Base-by-base conservation (phyloP, 1,140 invertebrate genomes). In the Hycleus cichorii region DNA sequence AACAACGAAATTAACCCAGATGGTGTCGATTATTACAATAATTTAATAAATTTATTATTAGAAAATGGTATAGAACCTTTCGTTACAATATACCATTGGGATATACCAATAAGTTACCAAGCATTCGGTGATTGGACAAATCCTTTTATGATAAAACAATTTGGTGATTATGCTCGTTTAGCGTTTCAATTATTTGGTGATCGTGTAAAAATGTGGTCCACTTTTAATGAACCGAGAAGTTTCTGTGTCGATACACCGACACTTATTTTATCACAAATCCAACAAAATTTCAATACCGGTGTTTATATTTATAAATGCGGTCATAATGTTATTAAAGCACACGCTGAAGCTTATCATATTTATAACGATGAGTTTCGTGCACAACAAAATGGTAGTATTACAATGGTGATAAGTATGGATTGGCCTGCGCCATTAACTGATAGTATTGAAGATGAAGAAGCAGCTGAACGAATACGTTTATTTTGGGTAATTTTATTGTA, bases 91-190 rank as follows among this genome's bases (percentile, higher is more conserved):
- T 74, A 71, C 48, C 72, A 75, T 54, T 73, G 71, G 66, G 74
- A 74, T 60, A 57, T 71, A 5, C 74, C 72, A 18, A 18, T 18
- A 18, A 18, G 0, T 65, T 71, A 59, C 51, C 58, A 70, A 69
- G 71, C 78, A 0, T 53, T 80, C 2, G 81, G 81, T 3, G 80
- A 80, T 18, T 82, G 78, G 78, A 62, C 72, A 0, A 82, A 83
- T 65, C 51, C 51, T 8, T n/a, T 32, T 9, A n/a, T 53, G 10
- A 42, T 6, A 8, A 26, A 53, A n/a, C 18, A 53, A 45, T 53
- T 46, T 38, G 62, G 67, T 5, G 56, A 75, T 4, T 77, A 82
- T 52, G 72, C 75, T 0, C 60, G 57, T 53, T 40, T 70, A n/a
- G 46, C 53, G 8, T 61, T 50, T 57, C 39, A 49, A 63, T 81